These are phyloP conservation scores for Antheraea mylitta DNA, from an alignment of 1,140 invertebrate species.

Conservation along the genomic window DNA sequence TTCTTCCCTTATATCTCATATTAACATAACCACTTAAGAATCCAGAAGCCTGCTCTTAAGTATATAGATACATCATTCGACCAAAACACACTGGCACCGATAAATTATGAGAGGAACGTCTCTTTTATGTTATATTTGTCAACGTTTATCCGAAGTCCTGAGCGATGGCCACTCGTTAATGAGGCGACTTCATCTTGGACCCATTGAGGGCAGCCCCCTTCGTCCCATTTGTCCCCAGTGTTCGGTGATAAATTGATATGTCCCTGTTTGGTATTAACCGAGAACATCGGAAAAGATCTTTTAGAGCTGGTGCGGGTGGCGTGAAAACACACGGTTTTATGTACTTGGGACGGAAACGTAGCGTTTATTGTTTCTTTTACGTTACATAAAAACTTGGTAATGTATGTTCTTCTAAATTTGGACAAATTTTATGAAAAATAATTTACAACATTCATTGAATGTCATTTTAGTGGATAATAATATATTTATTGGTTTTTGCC, in stretches of 20 bases:
- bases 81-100: conserved; percentile 1
- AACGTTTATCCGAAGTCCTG: conserved; percentile 9
- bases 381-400: too few species aligned
- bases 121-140: conserved; percentile 11
- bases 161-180: conserved; percentile 9
- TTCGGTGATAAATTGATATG: conserved; percentile 8
- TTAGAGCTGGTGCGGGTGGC: neutral
- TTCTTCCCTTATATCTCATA: neutral
- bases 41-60: neutral
- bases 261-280: conserved; percentile 5
- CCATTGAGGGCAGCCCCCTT: conserved; percentile 5
- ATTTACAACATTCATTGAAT: too few species aligned
- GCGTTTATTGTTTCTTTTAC: too few species aligned
- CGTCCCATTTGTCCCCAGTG: conserved; percentile 4
- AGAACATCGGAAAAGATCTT: conserved; percentile 4
- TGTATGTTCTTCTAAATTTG: too few species aligned
- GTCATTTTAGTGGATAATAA: too few species aligned
- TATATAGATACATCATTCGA: conserved; percentile 2
- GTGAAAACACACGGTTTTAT: neutral
- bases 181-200: conserved; percentile 6
- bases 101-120: conserved; percentile 5
- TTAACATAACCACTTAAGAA: conserved; percentile 1
- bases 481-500: too few species aligned
- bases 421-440: too few species aligned
- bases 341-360: neutral